Percentiles rank a stretch among this genome's conserved stretches.
Conservation (phyloP, 2,888 invertebrate species). For the Ennomos fuscantarius region DNA sequence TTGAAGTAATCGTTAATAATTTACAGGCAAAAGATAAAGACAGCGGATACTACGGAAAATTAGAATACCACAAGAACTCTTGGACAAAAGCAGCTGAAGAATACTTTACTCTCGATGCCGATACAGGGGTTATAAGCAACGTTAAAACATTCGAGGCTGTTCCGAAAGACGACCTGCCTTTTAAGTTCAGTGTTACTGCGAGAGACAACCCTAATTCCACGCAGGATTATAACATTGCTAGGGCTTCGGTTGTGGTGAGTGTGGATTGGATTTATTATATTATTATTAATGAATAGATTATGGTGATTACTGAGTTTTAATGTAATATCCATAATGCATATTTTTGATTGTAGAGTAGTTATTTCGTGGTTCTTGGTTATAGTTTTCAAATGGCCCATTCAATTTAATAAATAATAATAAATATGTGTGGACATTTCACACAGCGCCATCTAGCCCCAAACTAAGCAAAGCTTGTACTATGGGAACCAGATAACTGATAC, state of each 20-base stretch:
- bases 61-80: slow-evolving; percentile 87
- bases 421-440: too few relatives aligned
- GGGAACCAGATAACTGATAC: too few relatives aligned
- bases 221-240: slow-evolving; percentile 86
- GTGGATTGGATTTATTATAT: not conserved
- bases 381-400: too few relatives aligned
- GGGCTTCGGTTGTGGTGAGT: slow-evolving; percentile 88
- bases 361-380: too few relatives aligned
- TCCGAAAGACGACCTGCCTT: slow-evolving; percentile 87
- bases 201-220: slow-evolving; percentile 89
- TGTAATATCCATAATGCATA: too few relatives aligned
- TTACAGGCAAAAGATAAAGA: slow-evolving; percentile 93
- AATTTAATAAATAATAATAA: too few relatives aligned
- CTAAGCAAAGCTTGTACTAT: too few relatives aligned
- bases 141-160: slow-evolving; percentile 89
- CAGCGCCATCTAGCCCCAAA: too few relatives aligned
- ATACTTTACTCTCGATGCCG: slow-evolving; percentile 90
- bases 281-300: too few relatives aligned
- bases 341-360: too few relatives aligned
- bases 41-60: slow-evolving; percentile 91
- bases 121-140: slow-evolving; percentile 91
- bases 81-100: slow-evolving; percentile 82
- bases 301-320: too few relatives aligned
- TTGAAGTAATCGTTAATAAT: too few relatives aligned
- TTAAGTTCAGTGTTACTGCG: slow-evolving; percentile 90